A percentile compares a stretch with the other conserved stretches of the same genome.
Conservation (phyloP, 2,113 vertebrate species). For the Erythrocercus mccallii region DNA sequence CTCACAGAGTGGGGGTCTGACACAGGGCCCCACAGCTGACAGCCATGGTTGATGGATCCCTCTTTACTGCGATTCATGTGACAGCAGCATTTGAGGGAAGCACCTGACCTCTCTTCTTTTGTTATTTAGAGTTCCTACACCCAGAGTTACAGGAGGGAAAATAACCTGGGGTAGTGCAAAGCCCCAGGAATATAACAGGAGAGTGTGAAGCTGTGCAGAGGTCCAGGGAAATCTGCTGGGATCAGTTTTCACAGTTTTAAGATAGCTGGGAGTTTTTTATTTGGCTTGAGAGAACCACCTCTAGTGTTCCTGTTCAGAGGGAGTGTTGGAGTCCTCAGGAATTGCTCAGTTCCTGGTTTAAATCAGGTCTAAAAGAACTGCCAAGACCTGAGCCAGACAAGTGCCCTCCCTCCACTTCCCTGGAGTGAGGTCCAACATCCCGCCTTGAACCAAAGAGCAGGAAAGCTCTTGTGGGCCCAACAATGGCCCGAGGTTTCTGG, state of each 20-base stretch:
- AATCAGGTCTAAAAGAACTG: not conserved
- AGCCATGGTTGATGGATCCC: not conserved
- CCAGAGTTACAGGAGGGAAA: not conserved
- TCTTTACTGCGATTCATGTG: not conserved
- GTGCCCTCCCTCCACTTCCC: not conserved
- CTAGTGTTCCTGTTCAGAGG: not conserved
- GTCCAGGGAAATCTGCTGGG: not conserved
- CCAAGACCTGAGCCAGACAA: not conserved
- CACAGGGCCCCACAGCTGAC: not conserved
- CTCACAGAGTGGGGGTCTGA: not conserved
- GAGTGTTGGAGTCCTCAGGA: not conserved
- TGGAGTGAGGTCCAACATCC: not conserved
- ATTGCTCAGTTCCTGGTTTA: not conserved
- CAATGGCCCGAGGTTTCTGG: accelerated
- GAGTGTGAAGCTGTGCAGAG: not conserved
- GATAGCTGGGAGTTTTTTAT: not conserved
- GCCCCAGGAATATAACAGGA: not conserved
- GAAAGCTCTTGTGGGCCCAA: not conserved
- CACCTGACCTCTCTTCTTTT: not conserved
- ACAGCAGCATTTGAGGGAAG: not conserved
- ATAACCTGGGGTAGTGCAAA: not conserved
- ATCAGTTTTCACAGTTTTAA: not conserved
- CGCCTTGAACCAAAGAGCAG: not conserved
- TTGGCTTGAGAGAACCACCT: not conserved
- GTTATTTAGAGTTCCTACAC: not conserved